Evolutionary conservation across 1,140 invertebrate genomes (phyloP).

Genomic region (Sinonovacula constricta): DNA sequence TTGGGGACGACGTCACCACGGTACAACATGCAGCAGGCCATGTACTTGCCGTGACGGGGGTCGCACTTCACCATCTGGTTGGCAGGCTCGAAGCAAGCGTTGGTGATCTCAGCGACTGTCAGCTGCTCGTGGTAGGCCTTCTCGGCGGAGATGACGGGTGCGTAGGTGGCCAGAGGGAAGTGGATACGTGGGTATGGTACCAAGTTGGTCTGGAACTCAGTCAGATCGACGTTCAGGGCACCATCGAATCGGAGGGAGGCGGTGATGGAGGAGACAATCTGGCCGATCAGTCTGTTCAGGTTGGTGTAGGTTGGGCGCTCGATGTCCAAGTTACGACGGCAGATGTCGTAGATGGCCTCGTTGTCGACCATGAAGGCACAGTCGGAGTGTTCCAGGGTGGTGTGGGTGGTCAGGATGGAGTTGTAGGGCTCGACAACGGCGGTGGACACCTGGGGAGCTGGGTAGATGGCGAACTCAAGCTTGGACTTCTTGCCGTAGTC

Average conservation of each 20-base stretch:
- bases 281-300: constrained; percentile 82
- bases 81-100: constrained; percentile 90
- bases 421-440: constrained; percentile 79
- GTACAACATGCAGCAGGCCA: constrained; percentile 82
- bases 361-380: constrained; percentile 86
- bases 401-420: constrained; percentile 78
- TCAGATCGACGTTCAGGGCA: constrained; percentile 85
- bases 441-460: constrained; percentile 88
- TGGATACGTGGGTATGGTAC: constrained; percentile 78
- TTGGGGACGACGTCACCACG: constrained; percentile 83
- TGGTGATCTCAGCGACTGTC: constrained; percentile 82
- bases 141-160: constrained; percentile 74
- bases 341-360: constrained; percentile 76
- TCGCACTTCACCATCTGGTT: constrained; percentile 80
- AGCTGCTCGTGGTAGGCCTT: constrained; percentile 79
- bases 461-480: constrained; percentile 65
- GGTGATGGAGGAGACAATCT: constrained; percentile 84
- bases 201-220: constrained; percentile 86
- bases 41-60: constrained; percentile 77
- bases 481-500: constrained; percentile 60
- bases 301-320: constrained; percentile 88
- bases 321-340: constrained; percentile 84
- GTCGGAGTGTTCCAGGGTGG: constrained; percentile 87
- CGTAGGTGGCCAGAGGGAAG: constrained; percentile 76
- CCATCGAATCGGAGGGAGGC: constrained; percentile 85